Evolutionary conservation across 2,797 vertebrate genomes (phyloP), one percentile per base, ranked within the genome.

Genomic region (Glossophaga mutica): DNA sequence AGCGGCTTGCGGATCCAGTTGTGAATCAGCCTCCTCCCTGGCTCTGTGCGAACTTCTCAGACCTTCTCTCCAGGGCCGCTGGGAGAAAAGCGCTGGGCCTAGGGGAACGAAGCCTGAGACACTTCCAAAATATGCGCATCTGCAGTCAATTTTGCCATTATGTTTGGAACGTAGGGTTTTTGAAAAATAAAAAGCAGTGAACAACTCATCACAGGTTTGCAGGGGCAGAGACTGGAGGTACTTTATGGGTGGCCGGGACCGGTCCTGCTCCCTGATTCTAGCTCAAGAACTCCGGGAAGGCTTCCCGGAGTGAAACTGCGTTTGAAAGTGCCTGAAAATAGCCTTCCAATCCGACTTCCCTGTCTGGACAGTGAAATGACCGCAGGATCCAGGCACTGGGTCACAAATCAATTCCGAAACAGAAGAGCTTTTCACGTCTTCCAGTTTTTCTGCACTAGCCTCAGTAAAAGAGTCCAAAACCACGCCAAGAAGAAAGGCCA

Each of bases 341-440:
- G 70, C 24, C 73, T 70, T 79, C 11, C 68, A 88, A 82, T 22
- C 48, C 70, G 59, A 34, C 68, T 68, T 92, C 44, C 74, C 73
- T 50, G 70, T 42, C 34, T 83, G 55, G 44, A 86, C 55, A 71
- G 48, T 44, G 82, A 94, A 86, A 94, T 18, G n/a, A 88, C 90
- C 59, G 59, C 93, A 44, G 16, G 24, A 44, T 77, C 39, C 12
- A n/a, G 85, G 55, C 62, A 39, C 19, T 55, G 95, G 90, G 85
- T 92, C 44, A 74, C 83, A 93, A 91, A 87, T 85, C 94, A 88
- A 94, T 95, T 2, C 62, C 50, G 32, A 96, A 89, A 71, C 76
- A 59, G 73, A 74, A 48, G 86, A 19, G 57, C 15, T 90, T 84
- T 79, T 84, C 34, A 11, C 5, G 22, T 39, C 57, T 90, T 86